Base-by-base conservation (phyloP, 1,140 invertebrate genomes). In the Cotesia chilonis region DNA sequence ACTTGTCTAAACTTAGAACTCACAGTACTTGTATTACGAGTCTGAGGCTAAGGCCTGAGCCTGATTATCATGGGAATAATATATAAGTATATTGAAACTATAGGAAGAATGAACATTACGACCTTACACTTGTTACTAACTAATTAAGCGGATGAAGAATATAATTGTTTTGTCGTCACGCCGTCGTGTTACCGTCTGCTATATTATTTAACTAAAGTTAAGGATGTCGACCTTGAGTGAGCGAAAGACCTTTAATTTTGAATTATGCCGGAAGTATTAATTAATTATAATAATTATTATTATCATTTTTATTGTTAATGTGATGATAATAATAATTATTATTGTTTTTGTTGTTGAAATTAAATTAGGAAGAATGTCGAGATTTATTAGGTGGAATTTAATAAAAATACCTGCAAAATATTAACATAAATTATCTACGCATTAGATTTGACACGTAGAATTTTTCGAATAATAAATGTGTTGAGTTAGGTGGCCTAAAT, bases 401-500 rank as follows among this genome's bases (percentile, higher is more conserved):
- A 28, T 28, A 28, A 28, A 28, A 28, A 28, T 28, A 28, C 28
- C 28, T 28, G 28, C 28, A 59, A 61, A 61, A 61, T 12, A 35
- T 61, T 28, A 61, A 36, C 59, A 35, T 28, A 61, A 28, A 28
- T 28, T 35, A 61, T 12, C 14, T 9, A 61, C 20, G 5, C 35
- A 28, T 20, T 9, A 47, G 12, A 38, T 63, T 37, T 14, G 47
- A 67, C 20, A 36, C 4, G 67, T 57, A 37, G 10, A 60, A 57
- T 36, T 41, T 14, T 57, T 57, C 3, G 20, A 68, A 37, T 38
- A 47, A 20, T 59, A 17, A 47, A 47, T 47, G 41, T 59, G 59
- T 59, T 20, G n/a, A 35, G 67, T 36, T 55, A 68, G 35, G 54
- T 68, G 71, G 71, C 71, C 71, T 72, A 38, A 67, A 72, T 72